Evolutionary conservation across 2,797 vertebrate genomes (phyloP).

Genomic region (Coendou prehensilis): DNA sequence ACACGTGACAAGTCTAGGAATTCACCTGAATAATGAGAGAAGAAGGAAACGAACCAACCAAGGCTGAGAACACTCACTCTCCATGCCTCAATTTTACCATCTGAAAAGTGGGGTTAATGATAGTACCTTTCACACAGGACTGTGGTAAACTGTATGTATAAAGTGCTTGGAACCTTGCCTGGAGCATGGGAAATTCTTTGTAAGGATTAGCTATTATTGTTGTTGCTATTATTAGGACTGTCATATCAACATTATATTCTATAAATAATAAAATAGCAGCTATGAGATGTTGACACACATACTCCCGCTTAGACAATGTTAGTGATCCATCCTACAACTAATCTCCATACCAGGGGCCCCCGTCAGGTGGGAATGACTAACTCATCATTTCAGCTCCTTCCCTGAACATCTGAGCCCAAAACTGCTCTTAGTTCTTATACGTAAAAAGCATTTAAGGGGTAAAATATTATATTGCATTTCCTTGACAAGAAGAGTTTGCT

Average conservation of each 20-base stretch:
- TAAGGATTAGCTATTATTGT: not conserved
- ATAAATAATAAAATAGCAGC: constrained; percentile 33
- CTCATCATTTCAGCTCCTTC: constrained; percentile 23
- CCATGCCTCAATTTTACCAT: not conserved
- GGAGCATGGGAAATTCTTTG: not conserved
- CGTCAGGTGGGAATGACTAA: not conserved
- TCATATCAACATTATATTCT: not conserved
- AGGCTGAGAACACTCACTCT: not conserved
- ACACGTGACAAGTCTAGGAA: not conserved
- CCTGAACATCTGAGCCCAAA: constrained; percentile 70
- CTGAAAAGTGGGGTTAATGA: constrained; percentile 9
- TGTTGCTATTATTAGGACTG: not conserved
- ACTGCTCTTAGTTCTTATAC: constrained; percentile 25
- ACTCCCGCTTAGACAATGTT: not conserved
- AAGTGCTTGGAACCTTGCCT: not conserved
- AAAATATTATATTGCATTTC: constrained; percentile 18
- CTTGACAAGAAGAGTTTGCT: constrained; percentile 24
- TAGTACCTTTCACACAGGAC: not conserved
- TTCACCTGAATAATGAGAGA: not conserved
- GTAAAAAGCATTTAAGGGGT: constrained; percentile 61
- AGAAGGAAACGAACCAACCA: not conserved
- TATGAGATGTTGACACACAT: not conserved
- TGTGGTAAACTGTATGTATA: not conserved
- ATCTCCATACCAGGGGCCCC: not conserved
- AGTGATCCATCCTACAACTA: not conserved